These are phyloP conservation scores for Cantharis nigra DNA, from an alignment of 2,888 invertebrate species.

Conservation along the genomic window DNA sequence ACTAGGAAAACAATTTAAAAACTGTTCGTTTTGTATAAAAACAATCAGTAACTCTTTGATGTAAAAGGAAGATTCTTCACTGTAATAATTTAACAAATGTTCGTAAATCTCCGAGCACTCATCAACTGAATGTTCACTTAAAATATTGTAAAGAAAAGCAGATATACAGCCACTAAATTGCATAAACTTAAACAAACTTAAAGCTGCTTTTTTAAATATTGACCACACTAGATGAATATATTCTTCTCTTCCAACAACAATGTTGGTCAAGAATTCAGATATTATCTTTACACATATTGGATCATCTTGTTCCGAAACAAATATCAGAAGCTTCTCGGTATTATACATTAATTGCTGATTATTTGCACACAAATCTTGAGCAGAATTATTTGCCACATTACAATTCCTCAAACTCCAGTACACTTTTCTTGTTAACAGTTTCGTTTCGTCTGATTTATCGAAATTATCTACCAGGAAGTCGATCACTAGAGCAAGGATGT, in stretches of 20 bases:
- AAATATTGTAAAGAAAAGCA: conserved; percentile 36
- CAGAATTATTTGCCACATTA: neutral
- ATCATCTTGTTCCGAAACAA: neutral
- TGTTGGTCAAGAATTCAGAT: conserved; percentile 37
- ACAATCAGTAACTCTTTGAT: conserved; percentile 41
- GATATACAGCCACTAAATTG: conserved; percentile 31
- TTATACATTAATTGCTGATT: neutral
- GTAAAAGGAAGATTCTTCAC: conserved; percentile 47
- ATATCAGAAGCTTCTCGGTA: neutral
- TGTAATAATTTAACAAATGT: conserved; percentile 34
- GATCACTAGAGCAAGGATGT: neutral
- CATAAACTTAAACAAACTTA: conserved; percentile 16
- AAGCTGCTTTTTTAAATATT: conserved; percentile 24
- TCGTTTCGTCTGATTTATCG: neutral
- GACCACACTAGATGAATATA: conserved; percentile 30
- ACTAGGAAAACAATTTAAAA: conserved; percentile 52
- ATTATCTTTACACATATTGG: conserved; percentile 31
- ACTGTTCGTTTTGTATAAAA: conserved; percentile 38
- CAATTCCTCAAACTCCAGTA: neutral
- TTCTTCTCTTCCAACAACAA: conserved; percentile 12
- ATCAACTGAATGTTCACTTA: conserved; percentile 10
- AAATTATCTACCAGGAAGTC: neutral
- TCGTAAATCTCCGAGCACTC: conserved; percentile 25
- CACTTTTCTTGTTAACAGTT: neutral
- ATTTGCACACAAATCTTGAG: neutral